Evolutionary conservation across 2,888 invertebrate genomes (phyloP), one percentile per base, ranked within the genome.

Genomic region (Carterocephalus palaemon): DNA sequence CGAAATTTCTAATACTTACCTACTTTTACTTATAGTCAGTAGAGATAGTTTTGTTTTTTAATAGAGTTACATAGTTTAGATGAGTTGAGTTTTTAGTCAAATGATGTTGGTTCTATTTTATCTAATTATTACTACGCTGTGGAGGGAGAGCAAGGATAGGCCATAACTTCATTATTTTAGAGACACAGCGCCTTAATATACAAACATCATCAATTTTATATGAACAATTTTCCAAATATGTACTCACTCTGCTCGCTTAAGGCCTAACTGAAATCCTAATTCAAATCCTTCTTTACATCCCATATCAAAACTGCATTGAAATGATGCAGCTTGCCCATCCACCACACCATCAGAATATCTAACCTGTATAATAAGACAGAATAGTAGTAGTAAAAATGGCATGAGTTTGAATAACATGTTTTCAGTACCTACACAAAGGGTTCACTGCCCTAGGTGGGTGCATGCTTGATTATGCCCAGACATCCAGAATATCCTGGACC

Each of bases 291-390:
- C 89, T 47, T 75, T 71, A 65, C 91, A 94, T 1, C 94, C 94
- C 45, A 65, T 63, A 60, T 94, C 91, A 67, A 94, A 94, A 64
- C 91, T 89, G 10, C 82, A 64, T 75, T 94, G 94, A 57, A 91
- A 92, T 34, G 88, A 86, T 38, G 88, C 73, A 9, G 89, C 84
- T 51, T 90, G 85, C 0, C 93, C 94, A 64, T 89, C 90, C 19
- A 87, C 75, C 46, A 90, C 84, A 12, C 94, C 94, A 70, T 94
- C 92, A 60, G 89, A 88, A 59, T 88, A 93, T 24, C 92, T 92
- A 54, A 79, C 75, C 93, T 93, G 54, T 12, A 60, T 65, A 34
- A 22, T 22, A 47, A 19, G 52, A n/a, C n/a, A n/a, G n/a, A n/a
- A n/a, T n/a, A n/a, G n/a, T n/a, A n/a, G n/a, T n/a, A n/a, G n/a